Evolutionary conservation across 2,888 invertebrate species (phyloP).

Genomic region (Endotricha flammealis): DNA sequence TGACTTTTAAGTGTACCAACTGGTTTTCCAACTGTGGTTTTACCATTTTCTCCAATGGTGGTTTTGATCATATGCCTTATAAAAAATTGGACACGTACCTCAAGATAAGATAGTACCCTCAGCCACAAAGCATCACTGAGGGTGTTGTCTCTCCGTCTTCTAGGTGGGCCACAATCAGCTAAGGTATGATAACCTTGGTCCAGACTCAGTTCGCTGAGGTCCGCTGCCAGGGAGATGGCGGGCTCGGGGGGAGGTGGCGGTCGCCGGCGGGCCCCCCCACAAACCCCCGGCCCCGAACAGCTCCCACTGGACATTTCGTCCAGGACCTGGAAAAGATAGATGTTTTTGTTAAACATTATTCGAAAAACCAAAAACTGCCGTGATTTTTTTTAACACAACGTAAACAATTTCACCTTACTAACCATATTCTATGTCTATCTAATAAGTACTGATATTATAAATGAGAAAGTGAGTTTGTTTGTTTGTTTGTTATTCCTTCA

Average conservation of each 20-base stretch:
- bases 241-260: slow-evolving; percentile 71
- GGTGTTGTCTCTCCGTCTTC: slow-evolving; percentile 55
- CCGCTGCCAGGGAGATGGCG: slow-evolving; percentile 61
- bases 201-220: slow-evolving; percentile 79
- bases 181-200: slow-evolving; percentile 91
- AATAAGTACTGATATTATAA: no score
- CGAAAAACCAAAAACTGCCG: no score
- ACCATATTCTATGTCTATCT: no score
- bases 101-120: slow-evolving; percentile 60
- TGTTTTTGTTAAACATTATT: no score
- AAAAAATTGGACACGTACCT: slow-evolving; percentile 45
- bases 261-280: slow-evolving; percentile 60
- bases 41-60: no score
- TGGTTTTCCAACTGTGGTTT: no score
- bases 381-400: no score
- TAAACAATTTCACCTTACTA: no score
- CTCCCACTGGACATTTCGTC: slow-evolving; percentile 60
- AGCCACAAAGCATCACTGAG: slow-evolving; percentile 64
- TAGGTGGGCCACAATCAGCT: slow-evolving; percentile 80
- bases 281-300: slow-evolving; percentile 62
- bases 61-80: no score
- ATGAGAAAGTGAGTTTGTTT: no score
- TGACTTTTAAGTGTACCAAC: no score
- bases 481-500: no score
- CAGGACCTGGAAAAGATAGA: slow-evolving; percentile 40